A percentile compares a stretch with the other conserved stretches of the same genome.
Evolutionary conservation across 2,113 vertebrate species (phyloP).

Genomic region (Pituophis catenifer): DNA sequence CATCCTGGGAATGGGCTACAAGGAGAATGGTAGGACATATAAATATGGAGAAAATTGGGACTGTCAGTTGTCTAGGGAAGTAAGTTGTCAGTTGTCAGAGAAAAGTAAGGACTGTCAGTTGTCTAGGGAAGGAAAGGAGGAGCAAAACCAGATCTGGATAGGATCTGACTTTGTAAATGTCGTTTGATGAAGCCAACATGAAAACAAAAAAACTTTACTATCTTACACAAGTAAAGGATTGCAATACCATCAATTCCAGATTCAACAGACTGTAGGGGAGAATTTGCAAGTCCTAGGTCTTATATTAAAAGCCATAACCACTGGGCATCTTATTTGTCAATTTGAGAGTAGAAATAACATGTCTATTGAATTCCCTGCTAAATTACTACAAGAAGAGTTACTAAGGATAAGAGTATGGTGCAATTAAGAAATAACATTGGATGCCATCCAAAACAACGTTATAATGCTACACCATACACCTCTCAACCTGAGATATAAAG

Average conservation of each 20-base stretch:
- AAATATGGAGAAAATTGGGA: not conserved
- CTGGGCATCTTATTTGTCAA: not conserved
- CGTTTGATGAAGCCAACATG: not conserved
- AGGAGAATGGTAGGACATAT: conserved; percentile 90
- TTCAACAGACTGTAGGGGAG: not conserved
- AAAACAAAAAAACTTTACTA: not conserved
- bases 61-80: not conserved
- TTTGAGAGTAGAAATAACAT: not conserved
- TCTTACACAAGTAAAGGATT: not conserved
- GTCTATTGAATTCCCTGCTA: not conserved
- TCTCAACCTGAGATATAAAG: not conserved
- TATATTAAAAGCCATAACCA: conserved; percentile 9
- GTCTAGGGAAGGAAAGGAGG: not conserved
- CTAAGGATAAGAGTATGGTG: not conserved
- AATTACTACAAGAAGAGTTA: not conserved
- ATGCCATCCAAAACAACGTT: accelerated
- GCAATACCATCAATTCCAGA: not conserved
- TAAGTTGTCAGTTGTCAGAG: no score
- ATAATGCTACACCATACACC: not conserved
- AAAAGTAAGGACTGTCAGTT: not conserved
- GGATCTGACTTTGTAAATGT: not conserved
- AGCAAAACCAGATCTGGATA: not conserved
- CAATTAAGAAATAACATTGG: not conserved
- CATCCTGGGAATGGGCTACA: conserved; percentile 99
- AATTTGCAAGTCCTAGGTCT: not conserved